phyloP scores from a whole-genome alignment of 2,888 invertebrate species.

The Drosophila conformis region DNA sequence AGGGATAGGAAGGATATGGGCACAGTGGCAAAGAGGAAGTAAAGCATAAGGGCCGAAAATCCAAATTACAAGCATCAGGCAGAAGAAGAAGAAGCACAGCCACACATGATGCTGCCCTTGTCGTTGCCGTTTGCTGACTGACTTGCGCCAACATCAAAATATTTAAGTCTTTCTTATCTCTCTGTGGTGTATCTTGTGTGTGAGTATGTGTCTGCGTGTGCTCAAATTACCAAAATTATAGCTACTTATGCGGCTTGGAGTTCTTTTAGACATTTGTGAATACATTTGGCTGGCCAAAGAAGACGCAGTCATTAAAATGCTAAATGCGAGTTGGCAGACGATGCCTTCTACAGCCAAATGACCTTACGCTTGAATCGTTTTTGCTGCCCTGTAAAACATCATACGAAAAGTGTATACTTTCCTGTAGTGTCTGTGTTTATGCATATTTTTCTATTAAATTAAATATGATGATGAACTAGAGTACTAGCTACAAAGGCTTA shows the following conservation, averaged over 20 bases:
- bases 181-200: slow-evolving; percentile 2
- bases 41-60: slow-evolving; percentile 1
- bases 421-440: background rate
- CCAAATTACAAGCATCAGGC: background rate
- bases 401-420: background rate
- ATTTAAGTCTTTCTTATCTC: slow-evolving; percentile 34
- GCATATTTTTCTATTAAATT: background rate
- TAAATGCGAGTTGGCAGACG: slow-evolving; percentile 56
- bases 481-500: background rate
- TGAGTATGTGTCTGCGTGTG: slow-evolving; percentile 16
- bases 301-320: slow-evolving; percentile 68
- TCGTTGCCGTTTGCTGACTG: slow-evolving; percentile 21
- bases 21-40: background rate
- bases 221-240: slow-evolving; percentile 75
- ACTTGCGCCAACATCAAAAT: slow-evolving; percentile 40
- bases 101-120: slow-evolving; percentile 4
- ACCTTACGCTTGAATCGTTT: slow-evolving; percentile 26
- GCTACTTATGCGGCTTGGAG: slow-evolving; percentile 72
- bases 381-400: slow-evolving; percentile 3
- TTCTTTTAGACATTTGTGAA: slow-evolving; percentile 57
- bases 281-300: slow-evolving; percentile 41
- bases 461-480: background rate
- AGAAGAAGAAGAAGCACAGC: background rate
- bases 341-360: slow-evolving; percentile 33
- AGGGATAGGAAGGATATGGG: background rate